These are phyloP conservation scores for Melopsittacus undulatus DNA, from an alignment of 2,797 vertebrate genomes.

Conservation along the genomic window DNA sequence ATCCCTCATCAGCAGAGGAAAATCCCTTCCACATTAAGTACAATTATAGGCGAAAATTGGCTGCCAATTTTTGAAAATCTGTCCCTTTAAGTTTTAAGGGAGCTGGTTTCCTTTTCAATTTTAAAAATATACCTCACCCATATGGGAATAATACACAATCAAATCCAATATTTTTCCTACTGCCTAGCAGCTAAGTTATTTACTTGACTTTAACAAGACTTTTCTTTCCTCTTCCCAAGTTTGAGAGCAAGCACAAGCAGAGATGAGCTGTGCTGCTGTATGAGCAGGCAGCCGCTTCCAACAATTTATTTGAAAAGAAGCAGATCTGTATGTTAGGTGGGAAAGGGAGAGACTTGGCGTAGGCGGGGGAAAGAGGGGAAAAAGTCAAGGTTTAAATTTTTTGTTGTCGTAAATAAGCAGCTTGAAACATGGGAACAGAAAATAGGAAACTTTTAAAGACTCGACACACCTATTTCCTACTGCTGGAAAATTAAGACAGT, in stretches of 20 bases:
- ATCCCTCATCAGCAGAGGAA: slow-evolving; percentile 55
- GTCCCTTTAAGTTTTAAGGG: slow-evolving; percentile 56
- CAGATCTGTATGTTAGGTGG: slow-evolving; percentile 42
- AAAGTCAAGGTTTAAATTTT: slow-evolving; percentile 44
- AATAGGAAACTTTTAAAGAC: slow-evolving; percentile 29
- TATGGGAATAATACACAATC: slow-evolving; percentile 65
- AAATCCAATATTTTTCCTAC: slow-evolving; percentile 67
- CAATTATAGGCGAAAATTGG: slow-evolving; percentile 54
- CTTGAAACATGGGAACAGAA: slow-evolving; percentile 37
- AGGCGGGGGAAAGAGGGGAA: not conserved
- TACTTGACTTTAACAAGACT: slow-evolving; percentile 64
- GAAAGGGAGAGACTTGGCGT: not conserved
- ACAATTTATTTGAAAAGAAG: slow-evolving; percentile 55
- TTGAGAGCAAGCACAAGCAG: slow-evolving; percentile 23
- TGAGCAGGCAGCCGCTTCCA: slow-evolving; percentile 14
- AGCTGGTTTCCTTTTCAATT: slow-evolving; percentile 58
- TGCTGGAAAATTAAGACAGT: slow-evolving; percentile 34
- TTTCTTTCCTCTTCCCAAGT: slow-evolving; percentile 51
- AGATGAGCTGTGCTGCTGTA: slow-evolving; percentile 34
- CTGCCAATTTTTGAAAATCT: slow-evolving; percentile 54
- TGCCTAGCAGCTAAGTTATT: slow-evolving; percentile 65
- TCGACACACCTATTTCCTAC: slow-evolving; percentile 39
- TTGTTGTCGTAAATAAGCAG: slow-evolving; percentile 20
- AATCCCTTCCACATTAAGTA: slow-evolving; percentile 48
- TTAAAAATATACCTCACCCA: slow-evolving; percentile 61